phyloP scores from a whole-genome alignment of 2,113 vertebrate species.

The Coptodon rendalli region DNA sequence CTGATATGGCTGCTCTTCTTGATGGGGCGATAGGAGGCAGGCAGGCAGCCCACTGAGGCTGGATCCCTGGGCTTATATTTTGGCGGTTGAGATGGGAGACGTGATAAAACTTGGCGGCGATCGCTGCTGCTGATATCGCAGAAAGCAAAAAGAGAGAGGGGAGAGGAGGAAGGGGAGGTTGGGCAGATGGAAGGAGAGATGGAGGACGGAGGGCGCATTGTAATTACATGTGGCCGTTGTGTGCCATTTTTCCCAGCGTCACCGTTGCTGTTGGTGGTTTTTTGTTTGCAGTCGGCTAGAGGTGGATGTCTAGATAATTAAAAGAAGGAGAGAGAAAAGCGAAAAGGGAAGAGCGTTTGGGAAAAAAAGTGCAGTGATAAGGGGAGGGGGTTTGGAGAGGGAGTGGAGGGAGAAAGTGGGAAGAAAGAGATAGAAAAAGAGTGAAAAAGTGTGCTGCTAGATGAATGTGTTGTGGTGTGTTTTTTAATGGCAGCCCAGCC shows the following conservation, averaged over 20 bases:
- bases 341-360: neutral
- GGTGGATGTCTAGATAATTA: slow-evolving; percentile 59
- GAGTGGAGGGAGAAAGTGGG: slow-evolving; percentile 1
- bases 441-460: slow-evolving; percentile 45
- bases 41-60: slow-evolving; percentile 56
- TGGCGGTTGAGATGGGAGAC: slow-evolving; percentile 77
- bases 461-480: slow-evolving; percentile 66
- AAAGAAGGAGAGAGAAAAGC: slow-evolving; percentile 13
- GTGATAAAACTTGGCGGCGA: slow-evolving; percentile 60
- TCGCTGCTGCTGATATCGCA: slow-evolving; percentile 44
- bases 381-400: neutral
- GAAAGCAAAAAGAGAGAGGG: neutral
- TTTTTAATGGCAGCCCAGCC: slow-evolving; percentile 54
- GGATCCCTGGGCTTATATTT: slow-evolving; percentile 72
- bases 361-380: neutral
- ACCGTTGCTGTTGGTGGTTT: slow-evolving; percentile 52
- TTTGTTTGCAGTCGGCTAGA: slow-evolving; percentile 22
- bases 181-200: slow-evolving; percentile 53
- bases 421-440: neutral
- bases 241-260: slow-evolving; percentile 24
- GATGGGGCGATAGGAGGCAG: slow-evolving; percentile 64
- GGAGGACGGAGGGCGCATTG: slow-evolving; percentile 57
- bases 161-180: neutral
- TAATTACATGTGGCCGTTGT: slow-evolving; percentile 72
- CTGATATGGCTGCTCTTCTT: slow-evolving; percentile 66